Conservation (phyloP, 2,797 vertebrate genomes). For the Enteromius viviparus region DNA sequence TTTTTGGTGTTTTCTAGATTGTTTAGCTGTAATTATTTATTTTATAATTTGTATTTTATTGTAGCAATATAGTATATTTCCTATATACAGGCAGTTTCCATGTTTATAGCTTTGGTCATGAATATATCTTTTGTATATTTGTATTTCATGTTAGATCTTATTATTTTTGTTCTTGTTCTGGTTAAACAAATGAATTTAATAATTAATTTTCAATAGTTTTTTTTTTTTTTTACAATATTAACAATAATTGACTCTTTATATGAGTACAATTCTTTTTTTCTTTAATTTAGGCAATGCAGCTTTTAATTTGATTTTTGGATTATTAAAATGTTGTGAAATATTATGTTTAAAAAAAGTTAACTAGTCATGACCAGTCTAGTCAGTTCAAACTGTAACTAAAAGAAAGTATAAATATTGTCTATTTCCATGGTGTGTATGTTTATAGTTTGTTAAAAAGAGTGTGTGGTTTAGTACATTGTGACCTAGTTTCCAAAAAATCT, state of each 20-base stretch:
- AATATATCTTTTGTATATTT: background rate
- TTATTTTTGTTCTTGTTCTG: background rate
- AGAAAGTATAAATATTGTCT: background rate
- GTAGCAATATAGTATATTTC: too few relatives aligned
- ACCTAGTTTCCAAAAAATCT: constrained; percentile 7
- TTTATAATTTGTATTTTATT: background rate
- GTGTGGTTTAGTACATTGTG: background rate
- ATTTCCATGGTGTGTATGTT: background rate
- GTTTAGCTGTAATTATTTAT: background rate
- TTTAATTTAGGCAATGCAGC: too few relatives aligned
- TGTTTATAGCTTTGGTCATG: background rate
- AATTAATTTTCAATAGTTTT: background rate
- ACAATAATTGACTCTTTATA: background rate
- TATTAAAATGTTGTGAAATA: too few relatives aligned
- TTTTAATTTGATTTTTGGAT: too few relatives aligned
- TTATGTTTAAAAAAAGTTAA: too few relatives aligned
- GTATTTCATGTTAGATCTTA: background rate
- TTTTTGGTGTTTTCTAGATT: background rate
- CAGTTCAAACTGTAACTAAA: background rate
- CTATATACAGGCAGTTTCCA: background rate
- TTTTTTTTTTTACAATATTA: background rate
- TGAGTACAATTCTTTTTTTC: too few relatives aligned
- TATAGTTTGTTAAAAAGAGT: background rate
- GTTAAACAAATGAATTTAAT: background rate
- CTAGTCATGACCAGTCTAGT: background rate